Base-by-base conservation (phyloP, 2,888 invertebrate genomes). In the Panzeria rudis region DNA sequence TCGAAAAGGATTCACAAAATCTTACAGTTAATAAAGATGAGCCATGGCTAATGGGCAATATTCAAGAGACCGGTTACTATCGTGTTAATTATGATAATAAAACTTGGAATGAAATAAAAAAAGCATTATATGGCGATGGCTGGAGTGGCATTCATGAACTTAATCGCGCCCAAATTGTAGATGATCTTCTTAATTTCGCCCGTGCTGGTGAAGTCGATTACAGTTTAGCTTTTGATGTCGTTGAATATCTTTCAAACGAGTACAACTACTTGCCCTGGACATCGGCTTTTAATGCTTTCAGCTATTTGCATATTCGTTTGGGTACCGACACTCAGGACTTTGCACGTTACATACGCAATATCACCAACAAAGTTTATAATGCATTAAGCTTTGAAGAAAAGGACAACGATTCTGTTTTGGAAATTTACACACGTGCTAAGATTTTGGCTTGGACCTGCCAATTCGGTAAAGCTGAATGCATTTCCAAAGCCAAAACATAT, bases 101-200 rank as follows among this genome's bases (percentile, higher is more conserved):
- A 0, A 95, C 95, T 89, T 97, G 96, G 96, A 87, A 89, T 71
- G 87, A 82, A 4, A 90, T 92, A n/a, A 90, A 88, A 32, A 20
- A 78, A 0, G 87, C 88, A 0, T 62, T 90, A 0, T 68, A 88
- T 5, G 0, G 35, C 0, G 23, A 50, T 3, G 87, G 89, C 8
- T 91, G 90, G 89, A 78, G 88, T 44, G 87, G 73, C 3, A 95
- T 97, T 69, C 94, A 95, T 86, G 94, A 94, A 56, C 91, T 95
- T 13, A 96, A 96, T 91, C 94, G 95, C 88, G 97, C 96, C 4
- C 97, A 97, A 92, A 93, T 96, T 29, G 94, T 98, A 13, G 96
- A 98, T 88, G 98, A 98, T 91, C 94, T 95, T 1, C 93, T 96
- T 87, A 95, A 95, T 91, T 93, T 96, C 78, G 97, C 96, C n/a